A percentile compares a stretch with the other conserved stretches of the same genome.
Evolutionary conservation across 2,113 vertebrate species (phyloP).

Genomic region (Neofelis nebulosa): DNA sequence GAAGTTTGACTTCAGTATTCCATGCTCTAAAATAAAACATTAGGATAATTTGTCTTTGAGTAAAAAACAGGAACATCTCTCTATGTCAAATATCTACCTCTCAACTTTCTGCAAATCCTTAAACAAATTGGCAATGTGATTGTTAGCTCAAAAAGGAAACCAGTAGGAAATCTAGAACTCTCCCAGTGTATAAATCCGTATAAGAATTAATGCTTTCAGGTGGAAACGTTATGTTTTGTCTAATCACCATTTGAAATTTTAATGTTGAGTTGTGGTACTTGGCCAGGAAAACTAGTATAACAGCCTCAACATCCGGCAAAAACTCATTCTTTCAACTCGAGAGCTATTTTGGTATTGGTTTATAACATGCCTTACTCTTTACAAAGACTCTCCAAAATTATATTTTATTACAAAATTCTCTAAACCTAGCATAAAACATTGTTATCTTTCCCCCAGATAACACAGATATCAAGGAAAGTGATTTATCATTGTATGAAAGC

Average conservation of each 20-base stretch:
- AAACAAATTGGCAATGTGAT: neutral
- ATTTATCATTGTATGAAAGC: neutral
- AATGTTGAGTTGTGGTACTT: neutral
- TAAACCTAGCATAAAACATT: neutral
- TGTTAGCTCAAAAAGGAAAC: constrained; percentile 6
- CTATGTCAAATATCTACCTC: neutral
- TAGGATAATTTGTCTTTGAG: neutral
- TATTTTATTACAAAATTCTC: neutral
- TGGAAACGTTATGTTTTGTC: neutral
- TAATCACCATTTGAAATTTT: constrained; percentile 24
- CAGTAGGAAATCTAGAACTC: neutral
- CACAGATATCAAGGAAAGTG: constrained; percentile 17
- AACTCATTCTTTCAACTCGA: constrained; percentile 2
- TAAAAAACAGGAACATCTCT: neutral
- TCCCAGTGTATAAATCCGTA: neutral
- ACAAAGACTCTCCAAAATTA: neutral
- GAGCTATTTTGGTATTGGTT: neutral
- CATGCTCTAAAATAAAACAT: neutral
- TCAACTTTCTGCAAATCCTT: neutral
- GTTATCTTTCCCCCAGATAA: neutral
- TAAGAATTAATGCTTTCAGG: neutral
- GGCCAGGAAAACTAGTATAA: neutral
- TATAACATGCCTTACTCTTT: neutral
- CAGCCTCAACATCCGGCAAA: constrained; percentile 7
- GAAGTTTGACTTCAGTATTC: neutral